phyloP scores from a whole-genome alignment of 2,888 invertebrate genomes.

The Erannis defoliaria region DNA sequence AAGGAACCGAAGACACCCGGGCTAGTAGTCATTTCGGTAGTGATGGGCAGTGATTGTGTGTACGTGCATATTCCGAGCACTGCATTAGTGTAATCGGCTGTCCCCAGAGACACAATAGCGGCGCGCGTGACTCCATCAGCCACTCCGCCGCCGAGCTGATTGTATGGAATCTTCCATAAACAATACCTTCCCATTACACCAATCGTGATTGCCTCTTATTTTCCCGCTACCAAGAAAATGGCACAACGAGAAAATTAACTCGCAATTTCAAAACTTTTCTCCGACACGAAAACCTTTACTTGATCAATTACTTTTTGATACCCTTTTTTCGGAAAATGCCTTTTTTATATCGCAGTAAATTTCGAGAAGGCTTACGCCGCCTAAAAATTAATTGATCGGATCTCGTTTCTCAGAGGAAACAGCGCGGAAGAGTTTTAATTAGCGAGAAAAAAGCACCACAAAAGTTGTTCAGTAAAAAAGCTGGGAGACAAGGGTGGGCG shows the following conservation, averaged over 20 bases:
- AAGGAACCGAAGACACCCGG: slow-evolving; percentile 39
- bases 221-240: slow-evolving; percentile 57
- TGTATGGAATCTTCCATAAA: slow-evolving; percentile 61
- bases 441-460: slow-evolving; percentile 84
- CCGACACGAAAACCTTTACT: slow-evolving; percentile 61
- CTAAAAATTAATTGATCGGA: slow-evolving; percentile 86
- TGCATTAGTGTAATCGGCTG: slow-evolving; percentile 60
- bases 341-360: slow-evolving; percentile 80
- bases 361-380: slow-evolving; percentile 80
- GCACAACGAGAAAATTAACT: slow-evolving; percentile 50
- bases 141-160: slow-evolving; percentile 52
- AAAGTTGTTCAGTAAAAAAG: slow-evolving; percentile 84
- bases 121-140: slow-evolving; percentile 72
- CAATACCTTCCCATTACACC: slow-evolving; percentile 59
- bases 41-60: slow-evolving; percentile 54
- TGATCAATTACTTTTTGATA: slow-evolving; percentile 80
- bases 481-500: slow-evolving; percentile 85
- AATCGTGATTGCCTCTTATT: slow-evolving; percentile 57
- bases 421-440: slow-evolving; percentile 87
- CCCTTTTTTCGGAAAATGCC: slow-evolving; percentile 73
- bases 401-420: slow-evolving; percentile 84
- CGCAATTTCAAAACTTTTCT: slow-evolving; percentile 51
- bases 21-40: slow-evolving; percentile 59
- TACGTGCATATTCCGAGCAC: slow-evolving; percentile 51
- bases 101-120: slow-evolving; percentile 68